These are phyloP conservation scores for Chorisops tibialis DNA, from an alignment of 2,888 invertebrate species.

Conservation along the genomic window DNA sequence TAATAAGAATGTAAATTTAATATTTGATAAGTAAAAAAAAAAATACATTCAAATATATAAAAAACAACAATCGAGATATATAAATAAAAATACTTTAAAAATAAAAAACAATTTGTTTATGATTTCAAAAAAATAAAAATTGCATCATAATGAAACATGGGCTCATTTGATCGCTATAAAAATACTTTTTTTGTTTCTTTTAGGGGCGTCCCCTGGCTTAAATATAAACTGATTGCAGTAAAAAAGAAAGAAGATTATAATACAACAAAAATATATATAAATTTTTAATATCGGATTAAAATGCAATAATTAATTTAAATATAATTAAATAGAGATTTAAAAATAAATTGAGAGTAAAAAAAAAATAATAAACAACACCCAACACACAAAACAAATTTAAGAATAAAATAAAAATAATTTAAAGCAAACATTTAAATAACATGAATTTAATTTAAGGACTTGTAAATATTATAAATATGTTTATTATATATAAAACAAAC, in stretches of 20 bases:
- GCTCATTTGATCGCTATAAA: background rate
- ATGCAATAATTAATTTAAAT: slow-evolving; percentile 22
- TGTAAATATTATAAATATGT: slow-evolving; percentile 24
- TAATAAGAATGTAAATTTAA: slow-evolving; percentile 26
- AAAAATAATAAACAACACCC: background rate
- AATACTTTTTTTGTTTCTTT: background rate
- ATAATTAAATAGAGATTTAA: background rate
- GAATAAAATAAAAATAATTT: background rate
- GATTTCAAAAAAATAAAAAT: background rate
- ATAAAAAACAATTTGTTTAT: background rate
- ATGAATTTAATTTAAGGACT: slow-evolving; percentile 2
- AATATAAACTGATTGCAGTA: background rate
- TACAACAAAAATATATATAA: slow-evolving; percentile 6
- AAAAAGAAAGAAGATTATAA: background rate
- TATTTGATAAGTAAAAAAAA: slow-evolving; percentile 17
- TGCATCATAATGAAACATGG: background rate
- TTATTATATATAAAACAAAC: slow-evolving; percentile 8
- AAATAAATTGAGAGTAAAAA: slow-evolving; percentile 2
- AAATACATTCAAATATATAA: slow-evolving; percentile 19
- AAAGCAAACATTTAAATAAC: background rate
- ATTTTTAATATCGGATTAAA: slow-evolving; percentile 10
- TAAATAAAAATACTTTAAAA: background rate
- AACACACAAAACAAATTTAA: background rate
- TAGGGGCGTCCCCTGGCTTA: too few relatives aligned
- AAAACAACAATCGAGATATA: slow-evolving; percentile 3